A percentile compares a stretch with the other conserved stretches of the same genome.
phyloP scores from a whole-genome alignment of 2,888 invertebrate genomes.

The Tachina lurida region DNA sequence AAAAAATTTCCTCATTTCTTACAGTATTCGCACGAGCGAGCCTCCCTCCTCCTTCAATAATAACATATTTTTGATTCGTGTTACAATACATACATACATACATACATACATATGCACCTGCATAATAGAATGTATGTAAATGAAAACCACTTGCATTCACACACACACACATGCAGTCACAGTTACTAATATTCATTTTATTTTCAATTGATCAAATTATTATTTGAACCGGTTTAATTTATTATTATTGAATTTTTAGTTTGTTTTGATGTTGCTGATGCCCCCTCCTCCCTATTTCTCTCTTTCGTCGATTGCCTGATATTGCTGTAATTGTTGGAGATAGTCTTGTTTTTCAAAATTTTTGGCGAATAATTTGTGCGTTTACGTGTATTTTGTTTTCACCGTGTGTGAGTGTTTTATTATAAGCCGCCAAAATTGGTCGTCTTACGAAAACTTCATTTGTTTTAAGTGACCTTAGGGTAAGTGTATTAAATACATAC shows the following conservation, averaged over 20 bases:
- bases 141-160: not conserved
- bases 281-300: not conserved
- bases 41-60: constrained; percentile 55
- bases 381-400: constrained; percentile 13
- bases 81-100: constrained; percentile 21
- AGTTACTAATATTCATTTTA: no score
- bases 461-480: constrained; percentile 81
- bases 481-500: constrained; percentile 72
- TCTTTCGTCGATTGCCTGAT: not conserved
- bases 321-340: constrained; percentile 12
- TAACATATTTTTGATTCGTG: not conserved
- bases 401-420: constrained; percentile 29
- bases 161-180: not conserved
- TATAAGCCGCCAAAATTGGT: constrained; percentile 82
- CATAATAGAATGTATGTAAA: constrained; percentile 1
- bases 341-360: constrained; percentile 10
- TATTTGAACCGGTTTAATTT: not conserved
- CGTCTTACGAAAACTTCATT: constrained; percentile 82
- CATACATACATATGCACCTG: constrained; percentile 51
- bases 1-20: constrained; percentile 10
- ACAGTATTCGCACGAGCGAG: constrained; percentile 39
- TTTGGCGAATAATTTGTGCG: not conserved
- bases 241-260: constrained; percentile 29
- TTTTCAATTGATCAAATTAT: constrained; percentile 15
- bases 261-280: constrained; percentile 11